phyloP scores from a whole-genome alignment of 2,888 invertebrate species.

The Netelia fuscicornis region DNA sequence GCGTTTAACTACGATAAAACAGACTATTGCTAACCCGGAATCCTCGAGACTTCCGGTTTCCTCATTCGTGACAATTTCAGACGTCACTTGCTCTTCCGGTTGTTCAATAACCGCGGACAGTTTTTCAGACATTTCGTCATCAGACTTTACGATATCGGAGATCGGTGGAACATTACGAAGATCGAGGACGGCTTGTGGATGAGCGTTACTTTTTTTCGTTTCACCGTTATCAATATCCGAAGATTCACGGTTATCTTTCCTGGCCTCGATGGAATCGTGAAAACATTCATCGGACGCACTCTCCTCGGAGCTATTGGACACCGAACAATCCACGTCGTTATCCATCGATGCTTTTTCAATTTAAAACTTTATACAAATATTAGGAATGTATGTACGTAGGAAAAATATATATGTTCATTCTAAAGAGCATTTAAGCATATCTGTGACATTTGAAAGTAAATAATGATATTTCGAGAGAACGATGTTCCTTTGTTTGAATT shows the following conservation, averaged over 20 bases:
- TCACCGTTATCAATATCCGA: conserved; percentile 6
- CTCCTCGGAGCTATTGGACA: conserved; percentile 46
- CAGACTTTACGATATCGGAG: conserved; percentile 58
- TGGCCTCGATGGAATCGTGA: conserved; percentile 56
- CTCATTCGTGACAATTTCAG: conserved; percentile 11
- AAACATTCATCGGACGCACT: conserved; percentile 54
- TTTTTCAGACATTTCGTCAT: conserved; percentile 73
- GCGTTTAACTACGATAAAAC: not conserved
- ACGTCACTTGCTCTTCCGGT: conserved; percentile 68
- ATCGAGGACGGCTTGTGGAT: conserved; percentile 66
- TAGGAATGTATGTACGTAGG: conserved; percentile 15
- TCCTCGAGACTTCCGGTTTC: conserved; percentile 18
- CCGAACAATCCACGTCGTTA: conserved; percentile 48
- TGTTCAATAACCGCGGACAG: conserved; percentile 73
- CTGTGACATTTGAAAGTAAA: conserved; percentile 4
- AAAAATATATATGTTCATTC: conserved; percentile 39
- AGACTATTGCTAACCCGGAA: not conserved
- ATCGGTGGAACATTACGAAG: conserved; percentile 64
- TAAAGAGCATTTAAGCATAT: conserved; percentile 19
- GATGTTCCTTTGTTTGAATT: conserved; percentile 30
- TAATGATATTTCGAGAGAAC: not conserved
- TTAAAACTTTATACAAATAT: conserved; percentile 3
- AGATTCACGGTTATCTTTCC: conserved; percentile 26
- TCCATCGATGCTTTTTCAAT: conserved; percentile 46
- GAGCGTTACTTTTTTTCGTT: conserved; percentile 21